These are phyloP conservation scores for Etheostoma perlongum DNA, from an alignment of 2,797 vertebrate species.

Conservation along the genomic window DNA sequence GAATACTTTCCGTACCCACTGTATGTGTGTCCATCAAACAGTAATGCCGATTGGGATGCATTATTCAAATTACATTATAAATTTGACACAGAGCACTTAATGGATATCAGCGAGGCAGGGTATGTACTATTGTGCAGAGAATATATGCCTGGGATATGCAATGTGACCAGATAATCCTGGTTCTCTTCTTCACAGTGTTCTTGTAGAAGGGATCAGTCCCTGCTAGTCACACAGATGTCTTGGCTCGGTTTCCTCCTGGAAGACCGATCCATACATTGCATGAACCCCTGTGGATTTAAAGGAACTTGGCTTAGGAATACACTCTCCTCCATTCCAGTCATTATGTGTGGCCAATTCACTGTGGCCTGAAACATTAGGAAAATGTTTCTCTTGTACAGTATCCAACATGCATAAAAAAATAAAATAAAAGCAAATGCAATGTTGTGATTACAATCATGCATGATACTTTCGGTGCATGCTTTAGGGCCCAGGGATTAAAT, in stretches of 20 bases:
- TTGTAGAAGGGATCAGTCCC: slow-evolving; percentile 69
- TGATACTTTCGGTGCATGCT: slow-evolving; percentile 48
- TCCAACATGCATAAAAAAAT: slow-evolving; percentile 76
- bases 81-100: slow-evolving; percentile 56
- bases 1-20: no score
- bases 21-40: slow-evolving; percentile 24
- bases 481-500: slow-evolving; percentile 53
- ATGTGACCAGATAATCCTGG: slow-evolving; percentile 72
- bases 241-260: slow-evolving; percentile 80
- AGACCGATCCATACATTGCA: slow-evolving; percentile 73
- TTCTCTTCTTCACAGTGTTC: slow-evolving; percentile 67
- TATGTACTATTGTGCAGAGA: slow-evolving; percentile 44
- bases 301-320: slow-evolving; percentile 78
- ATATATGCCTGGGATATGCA: slow-evolving; percentile 60
- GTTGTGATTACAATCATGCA: slow-evolving; percentile 59
- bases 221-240: slow-evolving; percentile 84
- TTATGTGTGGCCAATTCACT: slow-evolving; percentile 72
- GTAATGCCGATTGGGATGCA: slow-evolving; percentile 58
- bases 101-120: slow-evolving; percentile 28
- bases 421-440: slow-evolving; percentile 69
- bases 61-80: slow-evolving; percentile 63
- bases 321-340: slow-evolving; percentile 77
- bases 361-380: slow-evolving; percentile 74
- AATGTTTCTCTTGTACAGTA: slow-evolving; percentile 69
- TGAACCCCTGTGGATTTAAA: slow-evolving; percentile 78